Evolutionary conservation across 2,888 invertebrate species (phyloP), one percentile per base, ranked within the genome.

Genomic region (Nephrotoma guestfalica): DNA sequence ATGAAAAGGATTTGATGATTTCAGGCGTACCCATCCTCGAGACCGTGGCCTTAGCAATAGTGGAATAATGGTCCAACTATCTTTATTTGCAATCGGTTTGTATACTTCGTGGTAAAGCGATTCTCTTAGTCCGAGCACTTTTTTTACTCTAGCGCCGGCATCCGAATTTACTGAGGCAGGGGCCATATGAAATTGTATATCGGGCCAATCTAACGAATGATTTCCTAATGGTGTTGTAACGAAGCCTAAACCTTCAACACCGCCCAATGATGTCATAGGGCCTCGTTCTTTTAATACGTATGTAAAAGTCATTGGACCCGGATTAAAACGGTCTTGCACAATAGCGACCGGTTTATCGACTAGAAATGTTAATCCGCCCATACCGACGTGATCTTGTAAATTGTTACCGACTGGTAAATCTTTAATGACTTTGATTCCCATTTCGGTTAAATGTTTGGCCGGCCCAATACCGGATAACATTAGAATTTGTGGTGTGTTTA

Each of bases 161-260:
- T 97, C 97, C 0, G 96, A 96, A 87, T 95, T 95, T 71, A 97
- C 95, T 0, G 96, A 96, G 0, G 97, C 97, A 0, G 97, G 97
- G 1, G 97, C 97, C 95, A 98, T 97, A 89, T 98, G 97, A 89
- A 97, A 96, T 89, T 98, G 97, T 85, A 98, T 95, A 89, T 98
- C 97, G 0, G 97, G 97, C 94, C 96, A 96, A 88, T 95, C 93
- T 1, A 95, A 94, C 1, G 95, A 94, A 86, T 93, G 92, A 89
- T 97, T 97, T 0, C 96, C 97, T 88, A 94, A 96, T 88, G 94
- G 95, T 0, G 97, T 97, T 88, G 96, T 96, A 0, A 97, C 95
- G 90, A 97, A 97, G 1, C 96, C 97, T 86, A 97, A 92, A 0
- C 96, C 97, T 92, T 97, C 97, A 6, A 97, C 95, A 0, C 97